Percentiles rank a stretch among this genome's conserved stretches.
phyloP scores from a whole-genome alignment of 2,888 invertebrate genomes.

The Apantesis nais region DNA sequence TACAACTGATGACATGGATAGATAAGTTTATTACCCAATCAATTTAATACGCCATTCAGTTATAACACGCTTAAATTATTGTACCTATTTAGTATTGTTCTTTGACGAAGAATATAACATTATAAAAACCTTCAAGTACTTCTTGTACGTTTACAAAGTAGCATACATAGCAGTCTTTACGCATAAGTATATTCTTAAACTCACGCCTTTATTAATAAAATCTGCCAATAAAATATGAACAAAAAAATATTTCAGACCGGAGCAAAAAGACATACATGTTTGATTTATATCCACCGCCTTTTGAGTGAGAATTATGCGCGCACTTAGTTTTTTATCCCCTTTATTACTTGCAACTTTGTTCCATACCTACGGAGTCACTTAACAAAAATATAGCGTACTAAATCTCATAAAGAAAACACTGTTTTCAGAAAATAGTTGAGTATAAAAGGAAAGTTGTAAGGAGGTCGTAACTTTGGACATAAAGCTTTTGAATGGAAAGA shows the following conservation, averaged over 20 bases:
- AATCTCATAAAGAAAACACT: constrained; percentile 83
- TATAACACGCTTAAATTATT: neutral
- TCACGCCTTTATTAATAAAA: constrained; percentile 68
- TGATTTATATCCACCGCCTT: constrained; percentile 80
- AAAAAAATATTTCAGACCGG: constrained; percentile 62
- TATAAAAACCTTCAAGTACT: constrained; percentile 9
- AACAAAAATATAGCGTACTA: constrained; percentile 82
- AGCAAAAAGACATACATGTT: constrained; percentile 68
- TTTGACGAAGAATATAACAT: neutral
- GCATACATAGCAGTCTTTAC: constrained; percentile 53
- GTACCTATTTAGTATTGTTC: neutral
- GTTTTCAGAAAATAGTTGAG: constrained; percentile 83
- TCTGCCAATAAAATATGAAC: constrained; percentile 68
- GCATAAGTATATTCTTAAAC: constrained; percentile 54
- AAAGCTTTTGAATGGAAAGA: constrained; percentile 82
- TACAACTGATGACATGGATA: neutral
- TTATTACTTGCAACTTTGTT: constrained; percentile 79
- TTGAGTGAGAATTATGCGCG: constrained; percentile 69
- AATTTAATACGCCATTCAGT: neutral
- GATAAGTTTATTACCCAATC: neutral
- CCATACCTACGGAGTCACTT: constrained; percentile 72
- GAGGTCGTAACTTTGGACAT: constrained; percentile 79
- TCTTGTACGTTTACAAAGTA: constrained; percentile 64
- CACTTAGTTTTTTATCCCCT: constrained; percentile 73
- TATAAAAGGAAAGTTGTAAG: constrained; percentile 81